phyloP scores from a whole-genome alignment of 2,113 vertebrate species.

The Ivindomyrus marchei region DNA sequence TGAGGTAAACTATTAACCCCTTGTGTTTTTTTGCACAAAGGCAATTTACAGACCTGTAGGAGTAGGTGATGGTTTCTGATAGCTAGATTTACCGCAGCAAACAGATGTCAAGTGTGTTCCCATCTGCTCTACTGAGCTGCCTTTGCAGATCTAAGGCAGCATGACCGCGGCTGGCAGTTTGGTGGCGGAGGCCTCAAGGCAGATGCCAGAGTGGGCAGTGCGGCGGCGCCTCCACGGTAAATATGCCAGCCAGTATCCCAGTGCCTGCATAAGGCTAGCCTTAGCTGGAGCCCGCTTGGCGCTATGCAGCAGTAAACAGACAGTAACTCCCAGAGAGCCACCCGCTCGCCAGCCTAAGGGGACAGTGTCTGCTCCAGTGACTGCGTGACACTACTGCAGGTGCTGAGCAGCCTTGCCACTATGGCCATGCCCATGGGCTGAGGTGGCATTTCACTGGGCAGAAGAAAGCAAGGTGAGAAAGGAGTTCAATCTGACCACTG shows the following conservation, averaged over 20 bases:
- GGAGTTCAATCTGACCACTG: neutral
- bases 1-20: neutral
- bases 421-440: neutral
- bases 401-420: neutral
- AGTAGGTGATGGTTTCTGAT: neutral
- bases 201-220: neutral
- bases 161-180: no score
- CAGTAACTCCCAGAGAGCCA: neutral
- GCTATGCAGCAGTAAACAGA: neutral
- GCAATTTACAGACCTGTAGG: neutral
- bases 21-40: neutral
- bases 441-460: neutral
- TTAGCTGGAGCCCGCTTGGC: neutral
- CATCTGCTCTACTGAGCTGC: neutral
- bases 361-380: neutral
- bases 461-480: neutral
- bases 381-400: neutral
- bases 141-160: neutral
- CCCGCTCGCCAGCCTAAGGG: neutral
- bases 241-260: neutral
- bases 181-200: neutral
- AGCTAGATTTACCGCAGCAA: neutral
- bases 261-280: neutral
- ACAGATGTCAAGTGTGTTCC: neutral
- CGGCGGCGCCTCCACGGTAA: neutral